Base-by-base conservation (phyloP, 2,888 invertebrate genomes). In the Agrochola litura region DNA sequence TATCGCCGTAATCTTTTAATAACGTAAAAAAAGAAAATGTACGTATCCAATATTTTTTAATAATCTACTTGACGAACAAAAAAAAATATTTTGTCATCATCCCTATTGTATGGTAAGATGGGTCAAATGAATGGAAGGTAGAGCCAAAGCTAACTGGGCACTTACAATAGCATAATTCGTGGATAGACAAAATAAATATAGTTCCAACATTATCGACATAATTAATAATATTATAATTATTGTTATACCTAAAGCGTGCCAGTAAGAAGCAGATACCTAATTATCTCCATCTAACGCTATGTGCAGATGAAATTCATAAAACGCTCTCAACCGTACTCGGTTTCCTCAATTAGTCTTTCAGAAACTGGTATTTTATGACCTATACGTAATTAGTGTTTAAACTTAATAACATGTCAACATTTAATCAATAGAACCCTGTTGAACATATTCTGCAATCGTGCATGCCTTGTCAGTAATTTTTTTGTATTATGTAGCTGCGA, bases 381-480 rank as follows among this genome's bases (percentile, higher is more conserved):
- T 58, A 65, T 70, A 73, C n/a, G 37, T 83, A 76, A 71, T 83
- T 73, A 76, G n/a, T 79, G 54, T 81, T 73, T 63, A 63, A 49
- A 66, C 52, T 78, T 30, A 73, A 49, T 71, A 52, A 72, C 68
- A 63, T 81, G 71, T 73, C 69, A 86, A 46, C 65, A 66, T 77
- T 81, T 84, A 77, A 86, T 81, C 66, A 75, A 78, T 66, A 70
- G 63, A 85, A 63, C 76, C 69, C 78, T 64, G 75, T 83, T 72
- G 41, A 75, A 73, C 66, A 71, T 8, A 77, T 67, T 77, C 46
- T 56, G 66, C 66, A 82, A 78, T 87, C 83, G 79, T 66, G 81
- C 64, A 78, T 79, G 77, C 49, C 76, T 84, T 84, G 85, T 88
- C 81, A 87, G 85, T 88, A 70, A 30, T 77, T 88, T 87, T 85